Base-by-base conservation (phyloP, 2,113 vertebrate species). In the Lagenorhynchus albirostris region DNA sequence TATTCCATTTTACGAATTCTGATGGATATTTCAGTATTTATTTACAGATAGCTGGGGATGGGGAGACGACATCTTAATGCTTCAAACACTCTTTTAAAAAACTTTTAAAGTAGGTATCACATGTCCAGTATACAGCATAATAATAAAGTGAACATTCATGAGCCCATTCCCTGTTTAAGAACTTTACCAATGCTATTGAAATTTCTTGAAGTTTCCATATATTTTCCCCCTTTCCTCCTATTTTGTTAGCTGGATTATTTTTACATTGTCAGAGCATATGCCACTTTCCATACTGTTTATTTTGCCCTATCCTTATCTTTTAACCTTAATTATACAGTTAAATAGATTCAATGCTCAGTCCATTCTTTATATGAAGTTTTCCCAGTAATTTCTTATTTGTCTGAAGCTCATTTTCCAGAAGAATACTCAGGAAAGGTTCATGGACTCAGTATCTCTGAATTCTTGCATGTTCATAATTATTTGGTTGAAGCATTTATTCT, bases 291-390 rank as follows among this genome's bases (percentile, higher is more conserved):
- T 80, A 67, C 41, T 33, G 31, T 77, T 67, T 91, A 29, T 44
- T 84, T 89, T 77, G 4, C 17, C 17, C 12, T 18, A 29, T 79
- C 15, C 25, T 91, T 36, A 81, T 90, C 71, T 80, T 90, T 97
- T 80, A 88, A 47, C 41, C 23, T 94, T 65, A 95, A 44, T 68
- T 95, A 14, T 70, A 26, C 38, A 92, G 50, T 82, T 76, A 94
- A 65, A 74, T 80, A 31, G 41, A 80, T 50, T 58, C n/a, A 76
- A 12, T 62, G 33, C 29, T 81, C 53, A 50, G 2, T 89, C 50
- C 21, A 31, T 85, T 80, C 12, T 95, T 85, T 94, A 94, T 89
- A 23, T 55, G 20, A 89, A 94, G 71, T 9, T 94, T 95, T 60
- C 47, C 36, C 50, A 81, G 81, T 80, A 65, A 83, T 86, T 89